Base-by-base conservation (phyloP, 2,113 vertebrate genomes). In the Neodontobutis hainanensis region DNA sequence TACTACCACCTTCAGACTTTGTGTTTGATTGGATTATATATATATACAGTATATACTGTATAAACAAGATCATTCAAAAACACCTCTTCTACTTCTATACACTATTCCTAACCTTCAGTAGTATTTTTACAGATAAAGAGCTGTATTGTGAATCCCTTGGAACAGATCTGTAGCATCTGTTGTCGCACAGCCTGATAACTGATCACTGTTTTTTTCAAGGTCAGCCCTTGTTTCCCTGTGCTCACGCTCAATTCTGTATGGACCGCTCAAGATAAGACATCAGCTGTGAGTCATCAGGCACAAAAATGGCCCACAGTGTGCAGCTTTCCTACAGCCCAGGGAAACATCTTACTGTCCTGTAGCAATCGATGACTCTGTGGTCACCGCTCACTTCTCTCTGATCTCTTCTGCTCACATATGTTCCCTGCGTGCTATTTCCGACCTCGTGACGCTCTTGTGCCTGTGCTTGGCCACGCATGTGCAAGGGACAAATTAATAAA, bases 331-430 rank as follows among this genome's bases (percentile, higher is more conserved):
- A 66, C 60, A 75, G 81, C 70, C 70, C 43, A 85, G 83, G 80
- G 81, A 86, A 81, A 87, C 80, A 65, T 80, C 72, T 69, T 84
- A 69, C 70, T 65, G 44, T 82, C 88, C 89, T 75, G 59, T 63
- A 78, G 84, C 85, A 83, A 88, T 89, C 84, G 75, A 89, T 87
- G 88, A 78, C 85, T 89, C 87, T 75, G 77, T 61, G 73, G 59
- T 83, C 79, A 82, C 75, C 77, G 75, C 67, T 66, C 65, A 0
- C 55, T 60, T 49, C 56, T 47, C 34, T 10, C 70, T 42, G 67
- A 79, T 75, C 76, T 65, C 62, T 34, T 68, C 60, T 61, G 10
- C 73, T 53, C 68, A 73, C 36, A 27, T 48, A 52, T 69, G 32
- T 70, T 49, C 34, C 40, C 60, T 65, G 50, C 62, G 61, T 70